These are phyloP conservation scores for Raphicerus campestris DNA, from an alignment of 2,113 vertebrate genomes.

Conservation along the genomic window DNA sequence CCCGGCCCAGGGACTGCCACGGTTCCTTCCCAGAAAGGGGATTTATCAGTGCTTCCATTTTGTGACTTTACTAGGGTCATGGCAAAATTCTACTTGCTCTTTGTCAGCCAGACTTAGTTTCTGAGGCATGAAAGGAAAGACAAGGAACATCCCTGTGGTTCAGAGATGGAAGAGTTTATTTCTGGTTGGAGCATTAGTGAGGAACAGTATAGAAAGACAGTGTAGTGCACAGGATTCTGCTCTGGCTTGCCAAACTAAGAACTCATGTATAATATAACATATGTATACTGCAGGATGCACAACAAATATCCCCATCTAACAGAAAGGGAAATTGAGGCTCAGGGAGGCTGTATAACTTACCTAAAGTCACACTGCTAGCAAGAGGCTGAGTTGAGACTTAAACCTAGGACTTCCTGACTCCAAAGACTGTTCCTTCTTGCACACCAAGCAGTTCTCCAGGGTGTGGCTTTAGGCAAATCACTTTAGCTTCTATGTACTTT, in stretches of 20 bases:
- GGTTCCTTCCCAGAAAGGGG: neutral
- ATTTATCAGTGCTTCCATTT: neutral
- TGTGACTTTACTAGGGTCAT: neutral
- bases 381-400: neutral
- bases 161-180: neutral
- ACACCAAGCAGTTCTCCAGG: neutral
- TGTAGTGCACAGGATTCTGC: neutral
- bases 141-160: neutral
- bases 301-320: neutral
- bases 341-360: neutral
- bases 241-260: neutral
- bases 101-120: neutral
- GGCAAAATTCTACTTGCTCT: neutral
- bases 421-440: neutral
- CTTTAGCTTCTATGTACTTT: neutral
- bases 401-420: neutral
- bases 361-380: neutral
- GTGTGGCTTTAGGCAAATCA: conserved; percentile 9
- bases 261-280: neutral
- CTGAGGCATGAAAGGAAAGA: neutral
- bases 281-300: neutral
- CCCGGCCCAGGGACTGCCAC: fast-evolving
- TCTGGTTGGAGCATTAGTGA: neutral
- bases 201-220: neutral
- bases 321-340: neutral